Evolutionary conservation across 1,140 invertebrate species (phyloP), one percentile per base, ranked within the genome.

Genomic region (Drosophila prosaltans): DNA sequence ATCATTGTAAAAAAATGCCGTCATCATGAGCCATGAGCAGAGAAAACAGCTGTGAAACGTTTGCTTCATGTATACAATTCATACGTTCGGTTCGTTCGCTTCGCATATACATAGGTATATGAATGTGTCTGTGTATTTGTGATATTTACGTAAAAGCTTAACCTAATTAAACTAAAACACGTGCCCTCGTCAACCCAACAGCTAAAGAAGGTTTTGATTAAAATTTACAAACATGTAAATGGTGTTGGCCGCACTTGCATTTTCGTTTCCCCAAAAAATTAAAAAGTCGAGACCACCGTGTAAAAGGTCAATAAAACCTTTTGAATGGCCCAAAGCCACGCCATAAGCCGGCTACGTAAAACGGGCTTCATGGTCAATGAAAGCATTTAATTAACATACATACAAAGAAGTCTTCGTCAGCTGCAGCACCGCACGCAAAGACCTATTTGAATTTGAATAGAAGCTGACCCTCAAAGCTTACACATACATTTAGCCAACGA

Each of bases 331-430:
- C 30, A 39, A 41, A 39, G 65, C 68, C 69, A 70, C 55, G 76
- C 73, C 70, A 82, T 72, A 48, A 32, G 45, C 62, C 40, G 40
- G 78, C 72, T 74, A 76, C 69, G 32, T 43, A 57, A 40, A 74
- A 55, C 63, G 55, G 64, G 69, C 66, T 85, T 88, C 84, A 88
- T 88, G 84, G 84, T 88, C 84, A 88, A 89, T 83, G 81, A 80
- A 89, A 89, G 80, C 78, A 84, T 84, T 88, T 89, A 89, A 88
- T 88, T 88, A 88, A 59, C 30, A 39, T 24, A 59, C 55, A 39
- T 32, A 32, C 10, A 55, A 39, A 28, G 10, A 21, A 36, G 48
- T 6, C 10, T 28, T 51, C 45, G 26, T 51, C 45, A 8, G 26
- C 21, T 26, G 45, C 21, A 26, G 45, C 45, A 51, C 41, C 73